Conservation (phyloP, 2,113 vertebrate genomes). For the Trichomycterus rosablanca region DNA sequence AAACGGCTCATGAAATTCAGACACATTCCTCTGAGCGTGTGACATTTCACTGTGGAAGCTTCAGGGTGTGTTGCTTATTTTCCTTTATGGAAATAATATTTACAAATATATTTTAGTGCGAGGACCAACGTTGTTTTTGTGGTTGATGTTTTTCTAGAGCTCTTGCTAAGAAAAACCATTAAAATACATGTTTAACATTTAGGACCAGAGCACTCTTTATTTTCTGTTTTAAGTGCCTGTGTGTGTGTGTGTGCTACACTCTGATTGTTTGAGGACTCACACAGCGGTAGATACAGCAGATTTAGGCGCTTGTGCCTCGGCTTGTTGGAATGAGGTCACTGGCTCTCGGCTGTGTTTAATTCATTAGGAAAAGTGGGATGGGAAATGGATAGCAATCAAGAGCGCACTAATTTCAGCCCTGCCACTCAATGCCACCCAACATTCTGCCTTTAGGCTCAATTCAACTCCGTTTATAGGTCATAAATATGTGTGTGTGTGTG, state of each 20-base stretch:
- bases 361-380: slow-evolving; percentile 67
- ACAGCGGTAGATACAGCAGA: slow-evolving; percentile 30
- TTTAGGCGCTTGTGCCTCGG: neutral
- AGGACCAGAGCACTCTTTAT: too few relatives aligned
- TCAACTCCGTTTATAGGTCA: slow-evolving; percentile 44
- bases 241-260: neutral
- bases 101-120: neutral
- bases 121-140: neutral
- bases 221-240: neutral
- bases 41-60: slow-evolving; percentile 35
- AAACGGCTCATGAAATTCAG: too few relatives aligned
- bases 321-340: slow-evolving; percentile 64
- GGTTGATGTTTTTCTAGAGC: slow-evolving; percentile 24
- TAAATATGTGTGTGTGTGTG: neutral
- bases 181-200: neutral
- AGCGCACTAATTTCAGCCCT: slow-evolving; percentile 68
- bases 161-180: slow-evolving; percentile 22
- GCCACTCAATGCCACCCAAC: slow-evolving; percentile 68
- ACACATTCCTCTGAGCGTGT: neutral
- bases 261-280: slow-evolving; percentile 17
- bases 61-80: neutral
- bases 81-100: neutral
- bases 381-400: slow-evolving; percentile 69
- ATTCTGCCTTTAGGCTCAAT: slow-evolving; percentile 50
- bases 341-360: slow-evolving; percentile 70